Conservation (phyloP, 2,797 vertebrate genomes). For the Mus minutoides region DNA sequence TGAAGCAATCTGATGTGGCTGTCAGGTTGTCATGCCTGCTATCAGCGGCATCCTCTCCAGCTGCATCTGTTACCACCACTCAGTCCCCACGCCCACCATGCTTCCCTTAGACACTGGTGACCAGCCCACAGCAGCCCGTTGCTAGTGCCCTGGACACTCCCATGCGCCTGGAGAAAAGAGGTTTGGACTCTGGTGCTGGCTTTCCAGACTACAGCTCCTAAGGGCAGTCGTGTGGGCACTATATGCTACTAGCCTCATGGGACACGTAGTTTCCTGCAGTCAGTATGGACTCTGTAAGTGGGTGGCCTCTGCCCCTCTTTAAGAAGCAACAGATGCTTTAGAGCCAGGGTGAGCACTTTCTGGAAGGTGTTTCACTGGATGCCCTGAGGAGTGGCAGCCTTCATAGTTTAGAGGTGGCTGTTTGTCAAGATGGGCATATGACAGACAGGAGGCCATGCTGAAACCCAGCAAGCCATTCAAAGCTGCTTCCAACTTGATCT, state of each 20-base stretch:
- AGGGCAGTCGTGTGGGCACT: conserved; percentile 13
- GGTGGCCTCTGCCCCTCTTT: conserved; percentile 46
- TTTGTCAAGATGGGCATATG: conserved; percentile 53
- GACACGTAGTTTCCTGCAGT: conserved; percentile 37
- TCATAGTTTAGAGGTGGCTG: conserved; percentile 45
- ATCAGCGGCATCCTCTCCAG: conserved; percentile 34
- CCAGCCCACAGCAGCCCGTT: background rate
- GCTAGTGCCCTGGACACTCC: background rate
- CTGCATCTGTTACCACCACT: background rate
- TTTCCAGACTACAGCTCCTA: conserved; percentile 19
- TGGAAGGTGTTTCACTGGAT: background rate
- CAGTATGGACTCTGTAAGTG: background rate
- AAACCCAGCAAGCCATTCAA: conserved; percentile 70
- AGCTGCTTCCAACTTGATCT: conserved; percentile 77
- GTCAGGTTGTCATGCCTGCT: conserved; percentile 30
- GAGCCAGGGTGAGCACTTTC: background rate
- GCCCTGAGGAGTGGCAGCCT: conserved; percentile 54
- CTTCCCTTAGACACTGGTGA: background rate
- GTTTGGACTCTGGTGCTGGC: conserved; percentile 6
- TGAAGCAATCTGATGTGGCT: background rate
- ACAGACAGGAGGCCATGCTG: conserved; percentile 36
- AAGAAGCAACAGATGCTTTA: conserved; percentile 23
- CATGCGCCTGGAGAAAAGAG: background rate
- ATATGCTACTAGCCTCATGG: background rate
- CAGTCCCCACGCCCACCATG: background rate